Base-by-base conservation (phyloP, 2,113 vertebrate species). In the Dipodomys stephensi region DNA sequence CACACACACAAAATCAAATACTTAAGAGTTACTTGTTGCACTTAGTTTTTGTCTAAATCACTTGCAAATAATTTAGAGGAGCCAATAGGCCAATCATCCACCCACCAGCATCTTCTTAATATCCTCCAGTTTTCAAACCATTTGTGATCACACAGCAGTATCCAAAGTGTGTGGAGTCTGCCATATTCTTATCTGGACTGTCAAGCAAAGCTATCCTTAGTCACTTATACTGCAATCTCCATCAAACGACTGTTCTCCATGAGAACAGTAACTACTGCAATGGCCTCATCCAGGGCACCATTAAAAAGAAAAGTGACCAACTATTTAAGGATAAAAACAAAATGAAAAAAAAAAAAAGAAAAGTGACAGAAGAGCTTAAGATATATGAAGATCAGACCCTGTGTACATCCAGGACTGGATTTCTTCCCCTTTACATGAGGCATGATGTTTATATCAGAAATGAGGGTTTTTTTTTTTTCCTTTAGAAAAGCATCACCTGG, bases 151-250 rank as follows among this genome's bases (percentile, higher is more conserved):
- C 90, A 16, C 39, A 57, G 77, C 13, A 4, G 10, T 68, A 65
- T 65, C 85, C 39, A 35, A 32, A 28, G 77, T 25, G 88, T 82
- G 93, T 96, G 93, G 81, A 90, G n/a, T 93, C 90, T 72, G 90
- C 95, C 92, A 95, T 82, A 25, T 68, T 90, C 69, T 93, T 78
- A n/a, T 92, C 88, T 82, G 94, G 85, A 87, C 84, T 93, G 60
- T 19, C 13, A 88, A 65, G 83, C 73, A 77, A 65, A 88, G 82
- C 88, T 85, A 78, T 88, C 88, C 64, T 10, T 67, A 72, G 71
- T n/a, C 85, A 62, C 72, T 71, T 0, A 0, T 78, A 27, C 30
- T 35, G 25, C 64, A 46, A 68, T 62, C 49, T 65, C 71, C 74
- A 76, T 78, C 79, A 44, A 72, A 23, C 60, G 83, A 83, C n/a